phyloP scores from a whole-genome alignment of 2,888 invertebrate species.

The Drosophila melanocephala region DNA sequence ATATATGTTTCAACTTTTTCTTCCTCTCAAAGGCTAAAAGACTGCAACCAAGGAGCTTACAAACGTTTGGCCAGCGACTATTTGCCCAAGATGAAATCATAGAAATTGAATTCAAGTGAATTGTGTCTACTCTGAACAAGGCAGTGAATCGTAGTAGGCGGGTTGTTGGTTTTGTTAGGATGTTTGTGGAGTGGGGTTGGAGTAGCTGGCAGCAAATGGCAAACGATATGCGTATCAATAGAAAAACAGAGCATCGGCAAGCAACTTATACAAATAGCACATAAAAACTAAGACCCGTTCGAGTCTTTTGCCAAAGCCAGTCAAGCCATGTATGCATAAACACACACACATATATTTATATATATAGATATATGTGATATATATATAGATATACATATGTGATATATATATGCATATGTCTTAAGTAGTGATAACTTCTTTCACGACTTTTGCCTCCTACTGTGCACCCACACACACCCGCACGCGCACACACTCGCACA shows the following conservation, averaged over 20 bases:
- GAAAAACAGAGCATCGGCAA: slow-evolving; percentile 61
- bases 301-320: slow-evolving; percentile 33
- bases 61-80: slow-evolving; percentile 62
- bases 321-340: slow-evolving; percentile 21
- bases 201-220: slow-evolving; percentile 53
- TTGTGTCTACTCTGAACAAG: slow-evolving; percentile 47
- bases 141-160: background rate
- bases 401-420: slow-evolving; percentile 47
- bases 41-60: slow-evolving; percentile 58
- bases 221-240: slow-evolving; percentile 81
- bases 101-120: slow-evolving; percentile 77
- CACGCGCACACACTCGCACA: background rate
- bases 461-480: slow-evolving; percentile 47
- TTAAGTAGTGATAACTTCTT: slow-evolving; percentile 74
- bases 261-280: slow-evolving; percentile 77
- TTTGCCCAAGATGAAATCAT: slow-evolving; percentile 76
- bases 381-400: slow-evolving; percentile 1
- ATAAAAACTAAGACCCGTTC: slow-evolving; percentile 53
- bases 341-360: background rate
- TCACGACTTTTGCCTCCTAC: slow-evolving; percentile 76
- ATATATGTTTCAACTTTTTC: slow-evolving; percentile 12
- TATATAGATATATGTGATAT: slow-evolving; percentile 34
- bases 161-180: background rate
- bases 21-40: slow-evolving; percentile 34
- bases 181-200: background rate